Conservation (phyloP, 2,888 invertebrate species). For the Flabesymbios commensalis region DNA sequence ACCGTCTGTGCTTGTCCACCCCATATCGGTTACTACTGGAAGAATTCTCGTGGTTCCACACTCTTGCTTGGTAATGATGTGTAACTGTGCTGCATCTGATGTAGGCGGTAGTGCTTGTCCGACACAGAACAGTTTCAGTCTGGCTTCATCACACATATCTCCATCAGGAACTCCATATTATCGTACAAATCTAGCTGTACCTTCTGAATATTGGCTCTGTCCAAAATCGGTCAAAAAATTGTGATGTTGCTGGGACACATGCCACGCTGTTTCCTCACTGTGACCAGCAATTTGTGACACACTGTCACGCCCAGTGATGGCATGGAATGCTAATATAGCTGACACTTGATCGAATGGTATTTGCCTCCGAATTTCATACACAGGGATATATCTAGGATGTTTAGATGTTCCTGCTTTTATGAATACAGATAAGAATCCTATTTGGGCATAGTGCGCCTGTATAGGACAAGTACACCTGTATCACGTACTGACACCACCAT, state of each 20-base stretch:
- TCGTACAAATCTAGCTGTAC: too few relatives aligned
- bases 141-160: too few relatives aligned
- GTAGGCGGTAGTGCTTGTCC: too few relatives aligned
- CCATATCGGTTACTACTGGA: too few relatives aligned
- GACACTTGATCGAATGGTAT: neutral
- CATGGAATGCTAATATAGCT: slow-evolving; percentile 2
- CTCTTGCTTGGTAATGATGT: too few relatives aligned
- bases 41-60: too few relatives aligned
- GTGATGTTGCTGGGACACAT: neutral
- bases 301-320: slow-evolving; percentile 4
- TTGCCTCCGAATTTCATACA: neutral
- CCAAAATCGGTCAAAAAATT: too few relatives aligned
- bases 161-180: too few relatives aligned
- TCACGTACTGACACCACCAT: neutral
- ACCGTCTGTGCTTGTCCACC: too few relatives aligned
- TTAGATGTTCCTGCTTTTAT: slow-evolving; percentile 1
- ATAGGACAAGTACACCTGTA: slow-evolving; percentile 3
- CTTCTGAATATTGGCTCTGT: too few relatives aligned
- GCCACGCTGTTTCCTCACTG: neutral
- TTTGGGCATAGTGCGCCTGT: neutral
- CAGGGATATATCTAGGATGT: slow-evolving; percentile 1
- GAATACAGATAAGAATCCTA: neutral
- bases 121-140: too few relatives aligned
- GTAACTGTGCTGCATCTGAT: too few relatives aligned
- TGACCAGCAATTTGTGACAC: neutral